phyloP scores from a whole-genome alignment of 2,797 vertebrate species.

The Graptemys geographica region DNA sequence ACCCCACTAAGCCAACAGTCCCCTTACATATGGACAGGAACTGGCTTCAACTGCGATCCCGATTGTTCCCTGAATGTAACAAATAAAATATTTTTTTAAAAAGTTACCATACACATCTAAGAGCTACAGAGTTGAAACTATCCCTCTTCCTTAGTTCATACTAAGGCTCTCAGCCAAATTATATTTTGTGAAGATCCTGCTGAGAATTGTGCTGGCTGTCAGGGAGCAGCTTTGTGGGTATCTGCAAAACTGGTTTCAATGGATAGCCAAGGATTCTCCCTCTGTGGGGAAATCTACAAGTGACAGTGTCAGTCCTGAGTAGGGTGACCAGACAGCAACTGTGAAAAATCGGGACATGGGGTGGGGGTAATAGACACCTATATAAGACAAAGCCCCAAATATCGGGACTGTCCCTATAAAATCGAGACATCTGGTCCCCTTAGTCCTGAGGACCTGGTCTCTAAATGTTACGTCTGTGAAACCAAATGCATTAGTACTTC shows the following conservation, averaged over 20 bases:
- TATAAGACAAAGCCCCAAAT: too few relatives aligned
- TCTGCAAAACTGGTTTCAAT: neutral
- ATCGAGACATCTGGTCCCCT: too few relatives aligned
- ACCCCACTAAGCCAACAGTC: too few relatives aligned
- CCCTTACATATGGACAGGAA: neutral
- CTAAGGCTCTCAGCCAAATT: neutral
- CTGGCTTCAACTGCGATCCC: constrained; percentile 7
- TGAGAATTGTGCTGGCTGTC: neutral
- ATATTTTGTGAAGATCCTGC: neutral
- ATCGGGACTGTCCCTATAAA: too few relatives aligned
- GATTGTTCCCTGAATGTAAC: constrained; percentile 16
- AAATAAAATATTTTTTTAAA: neutral
- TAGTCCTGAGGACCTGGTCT: neutral
- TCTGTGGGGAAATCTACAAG: neutral
- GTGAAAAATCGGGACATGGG: too few relatives aligned
- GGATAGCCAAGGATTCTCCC: neutral
- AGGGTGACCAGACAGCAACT: too few relatives aligned
- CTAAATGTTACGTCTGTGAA: neutral
- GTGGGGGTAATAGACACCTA: too few relatives aligned
- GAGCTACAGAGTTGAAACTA: neutral
- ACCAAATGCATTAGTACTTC: neutral
- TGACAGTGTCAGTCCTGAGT: too few relatives aligned
- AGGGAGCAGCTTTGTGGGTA: neutral
- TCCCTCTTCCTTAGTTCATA: neutral
- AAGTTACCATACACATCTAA: neutral